Conservation (phyloP, 2,113 vertebrate genomes). For the Cheirogaleus medius region DNA sequence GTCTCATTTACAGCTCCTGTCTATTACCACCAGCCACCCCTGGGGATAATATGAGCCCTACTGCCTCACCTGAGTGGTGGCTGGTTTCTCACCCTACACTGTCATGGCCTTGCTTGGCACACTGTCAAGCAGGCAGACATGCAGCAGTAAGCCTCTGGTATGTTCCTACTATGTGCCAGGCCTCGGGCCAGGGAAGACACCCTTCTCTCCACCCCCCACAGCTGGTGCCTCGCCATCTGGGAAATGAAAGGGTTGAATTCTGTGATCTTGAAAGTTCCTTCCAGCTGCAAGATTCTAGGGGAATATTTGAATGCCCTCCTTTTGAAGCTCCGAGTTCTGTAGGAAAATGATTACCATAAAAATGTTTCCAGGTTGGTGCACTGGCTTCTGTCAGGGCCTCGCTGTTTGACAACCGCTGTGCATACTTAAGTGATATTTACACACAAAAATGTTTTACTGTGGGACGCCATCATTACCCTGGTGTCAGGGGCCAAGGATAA, state of each 20-base stretch:
- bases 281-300: conserved; percentile 6
- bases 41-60: background rate
- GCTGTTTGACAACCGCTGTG: conserved; percentile 59
- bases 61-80: background rate
- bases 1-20: background rate
- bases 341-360: conserved; percentile 67
- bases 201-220: background rate
- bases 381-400: conserved; percentile 62
- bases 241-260: conserved; percentile 37
- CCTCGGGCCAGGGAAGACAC: background rate
- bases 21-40: background rate
- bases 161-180: background rate
- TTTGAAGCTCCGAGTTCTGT: conserved; percentile 11
- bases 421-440: conserved; percentile 68
- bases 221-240: background rate
- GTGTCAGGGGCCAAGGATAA: conserved; percentile 53
- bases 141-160: background rate
- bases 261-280: conserved; percentile 47
- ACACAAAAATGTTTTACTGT: conserved; percentile 56
- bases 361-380: conserved; percentile 62
- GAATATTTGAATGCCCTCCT: conserved; percentile 9
- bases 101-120: background rate
- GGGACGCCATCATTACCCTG: background rate
- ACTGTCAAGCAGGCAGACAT: background rate
- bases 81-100: background rate